Base-by-base conservation (phyloP, 2,888 invertebrate genomes). In the Synergus laeviventris region DNA sequence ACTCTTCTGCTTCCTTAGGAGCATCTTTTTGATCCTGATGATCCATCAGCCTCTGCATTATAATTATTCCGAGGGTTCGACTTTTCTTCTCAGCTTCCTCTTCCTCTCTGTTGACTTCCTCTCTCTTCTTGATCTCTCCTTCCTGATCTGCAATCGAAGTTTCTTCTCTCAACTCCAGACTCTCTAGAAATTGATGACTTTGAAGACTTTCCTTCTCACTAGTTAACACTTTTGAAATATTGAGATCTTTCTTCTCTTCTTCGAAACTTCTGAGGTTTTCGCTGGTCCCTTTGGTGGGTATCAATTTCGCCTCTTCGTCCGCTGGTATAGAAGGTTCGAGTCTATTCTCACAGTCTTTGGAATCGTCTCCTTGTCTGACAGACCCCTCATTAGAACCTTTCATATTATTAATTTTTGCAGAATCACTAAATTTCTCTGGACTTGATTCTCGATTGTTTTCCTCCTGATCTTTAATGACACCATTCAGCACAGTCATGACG, bases 401-500 rank as follows among this genome's bases (percentile, higher is more conserved):
- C 24, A 64, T 78, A 12, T 61, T 56, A 7, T 39, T 74, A 39
- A 8, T 66, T 45, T 24, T 76, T n/a, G n/a, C 12, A 11, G 66
- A 39, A 21, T 42, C 61, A 4, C 11, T 60, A 3, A 61, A 45
- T 74, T 59, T 73, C 21, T 36, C 77, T n/a, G 14, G 12, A 60
- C 31, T 11, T 39, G 59, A 18, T 54, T 66, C 74, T 12, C 70
- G 62, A 12, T 78, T 76, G n/a, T 79, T 80, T 78, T 87, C 84
- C 74, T 88, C 89, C 74, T 90, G 87, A 75, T 89, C 88, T 76
- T 90, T 87, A 62, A 90, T 90, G 21, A 90, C 90, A 7, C 89
- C 89, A 78, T 88, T 90, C 39, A 91, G 79, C 73, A 91, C 89
- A 56, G 90, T 91, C 90, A 90, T 91, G 74, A 90, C 90, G 85